Base-by-base conservation (phyloP, 2,888 invertebrate species). In the Diachrysia chrysitis region DNA sequence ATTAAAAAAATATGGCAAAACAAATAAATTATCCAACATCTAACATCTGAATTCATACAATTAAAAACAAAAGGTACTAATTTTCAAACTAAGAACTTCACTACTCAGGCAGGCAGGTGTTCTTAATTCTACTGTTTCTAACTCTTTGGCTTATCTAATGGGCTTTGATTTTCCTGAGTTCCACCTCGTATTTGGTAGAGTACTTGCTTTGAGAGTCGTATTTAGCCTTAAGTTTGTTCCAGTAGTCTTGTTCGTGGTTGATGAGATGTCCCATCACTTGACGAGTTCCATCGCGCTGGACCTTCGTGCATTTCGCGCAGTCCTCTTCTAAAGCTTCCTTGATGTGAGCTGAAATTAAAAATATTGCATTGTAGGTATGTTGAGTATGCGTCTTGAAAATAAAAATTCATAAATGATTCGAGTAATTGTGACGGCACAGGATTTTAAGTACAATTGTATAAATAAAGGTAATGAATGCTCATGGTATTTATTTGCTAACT, bases 191-290 rank as follows among this genome's bases (percentile, higher is more conserved):
- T 1, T 63, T 67, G 6, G 0, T 23, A n/a, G 83, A 59, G 81
- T 85, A 93, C 64, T 83, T 83, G 54, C 81, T 76, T 0, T 82
- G 68, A 2, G 92, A 89, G 67, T 94, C 94, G 74, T 90, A 93
- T 73, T 93, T 92, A 9, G 73, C 85, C 37, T 81, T 82, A 32
- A 94, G 78, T 42, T 88, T 66, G 6, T 78, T 71, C 93, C 93
- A 94, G 55, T 66, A 79, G 0, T 81, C 85, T 0, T 68, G 71
- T 23, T 93, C 89, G 9, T 92, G 32, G 66, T 92, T 89, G 70
- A 92, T 88, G 10, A 94, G 79, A 70, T 90, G 86, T 0, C 51
- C 53, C 58, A 94, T 84, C 3, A 93, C 91, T 2, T 73, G 76
- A 0, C 87, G 78, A 12, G 87, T 85, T 0, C 87, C 88, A 0